Base-by-base conservation (phyloP, 2,113 vertebrate species). In the Enhydra lutris region DNA sequence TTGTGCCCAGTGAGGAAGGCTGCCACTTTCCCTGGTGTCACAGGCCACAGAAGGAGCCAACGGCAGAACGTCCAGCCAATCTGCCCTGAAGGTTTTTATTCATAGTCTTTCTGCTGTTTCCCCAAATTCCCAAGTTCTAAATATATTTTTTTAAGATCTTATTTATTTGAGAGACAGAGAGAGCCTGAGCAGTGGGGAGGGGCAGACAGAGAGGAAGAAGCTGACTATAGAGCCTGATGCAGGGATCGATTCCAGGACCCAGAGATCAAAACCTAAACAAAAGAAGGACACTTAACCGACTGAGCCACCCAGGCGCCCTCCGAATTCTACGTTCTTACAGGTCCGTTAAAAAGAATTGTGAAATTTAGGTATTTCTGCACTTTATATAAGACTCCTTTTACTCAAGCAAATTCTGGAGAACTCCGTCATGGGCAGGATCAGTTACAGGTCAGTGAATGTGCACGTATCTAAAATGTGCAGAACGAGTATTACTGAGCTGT, bases 361-460 rank as follows among this genome's bases (percentile, higher is more conserved):
- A 71, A 93, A 79, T 91, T 11, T 61, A 81, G 59, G 55, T 73
- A n/a, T 55, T 76, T 90, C 13, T 90, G 5, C 14, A 91, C 7
- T 67, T 73, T 82, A 24, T 42, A 47, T 23, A 50, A 94, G 74
- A 69, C 13, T n/a, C 21, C 73, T 88, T 81, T 52, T 95, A 74
- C 69, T 95, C 47, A 61, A 13, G 42, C 45, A 82, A 95, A 96
- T 79, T 80, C 92, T 42, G n/a, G 74, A 61, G 85, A 71, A 73
- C 63, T 86, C 34, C 61, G 29, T 78, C 52, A 23, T 4, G 8
- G 4, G 29, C 47, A 42, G 50, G 14, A 71, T 34, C 7, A 59
- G 15, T 67, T 88, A 69, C 2, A 57, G 36, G 57, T 83, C 39
- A 79, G 34, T 29, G 55, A 92, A 42, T 31, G 26, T 55, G 18